Evolutionary conservation across 2,797 vertebrate genomes (phyloP), one percentile per base, ranked within the genome.

Genomic region (Pangasius mekongensis): DNA sequence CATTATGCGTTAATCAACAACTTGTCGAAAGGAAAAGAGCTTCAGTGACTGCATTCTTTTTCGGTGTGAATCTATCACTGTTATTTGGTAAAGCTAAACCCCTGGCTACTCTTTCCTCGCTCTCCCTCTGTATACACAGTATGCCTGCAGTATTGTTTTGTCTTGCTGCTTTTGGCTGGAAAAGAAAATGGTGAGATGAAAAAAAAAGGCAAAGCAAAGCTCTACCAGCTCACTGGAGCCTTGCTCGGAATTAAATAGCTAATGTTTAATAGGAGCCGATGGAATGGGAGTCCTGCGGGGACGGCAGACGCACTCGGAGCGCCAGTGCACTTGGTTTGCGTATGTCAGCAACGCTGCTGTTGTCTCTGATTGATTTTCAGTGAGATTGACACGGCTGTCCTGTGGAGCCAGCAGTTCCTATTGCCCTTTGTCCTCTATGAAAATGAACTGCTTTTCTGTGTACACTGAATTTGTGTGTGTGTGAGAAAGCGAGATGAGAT

Each of bases 211-310:
- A n/a, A 90, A 91, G 88, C 90, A 89, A 90, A 91, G 88, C 89
- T 92, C 90, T 91, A 91, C 88, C 91, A 92, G 90, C 92, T 93
- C 91, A 90, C 89, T 93, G 93, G 91, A 93, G 88, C 91, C 91
- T 87, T 90, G 89, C 91, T 93, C 91, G 89, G 39, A 94, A 94
- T 95, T 93, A 94, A 94, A 94, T 88, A 93, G 92, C 92, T 92
- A 92, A 94, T 94, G 93, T 93, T 93, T 92, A 93, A 94, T 93
- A 93, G 91, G 93, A 93, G 91, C 91, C 89, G 16, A 87, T 81
- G 90, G 91, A 92, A 87, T 89, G 87, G 91, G 64, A 91, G 87
- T 87, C 88, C 91, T 87, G 89, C 67, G 81, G 85, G 77, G 76
- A 81, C 84, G 89, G 87, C 90, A 73, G 87, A 93, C 90, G 14